Evolutionary conservation across 1,140 invertebrate species (phyloP).

Genomic region (Drosophila baimaii): DNA sequence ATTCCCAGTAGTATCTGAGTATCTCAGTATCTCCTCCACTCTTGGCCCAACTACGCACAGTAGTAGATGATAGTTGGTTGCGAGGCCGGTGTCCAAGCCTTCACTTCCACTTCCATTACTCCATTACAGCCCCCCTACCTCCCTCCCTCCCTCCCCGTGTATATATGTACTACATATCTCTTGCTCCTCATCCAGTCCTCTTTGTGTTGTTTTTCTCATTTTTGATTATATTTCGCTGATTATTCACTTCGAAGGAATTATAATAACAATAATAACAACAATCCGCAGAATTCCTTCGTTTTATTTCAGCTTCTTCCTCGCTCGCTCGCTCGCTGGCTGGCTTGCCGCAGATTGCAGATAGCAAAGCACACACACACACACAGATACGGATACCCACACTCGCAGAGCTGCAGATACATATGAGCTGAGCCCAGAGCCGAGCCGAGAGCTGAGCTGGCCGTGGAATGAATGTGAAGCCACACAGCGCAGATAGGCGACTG

Average conservation of each 20-base stretch:
- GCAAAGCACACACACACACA: slow-evolving; percentile 50
- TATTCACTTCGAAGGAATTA: slow-evolving; percentile 82
- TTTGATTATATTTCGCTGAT: slow-evolving; percentile 83
- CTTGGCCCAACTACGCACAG: slow-evolving; percentile 43
- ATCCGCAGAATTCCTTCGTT: slow-evolving; percentile 80
- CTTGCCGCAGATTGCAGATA: slow-evolving; percentile 76
- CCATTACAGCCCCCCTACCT: slow-evolving; percentile 7
- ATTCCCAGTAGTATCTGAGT: slow-evolving; percentile 40
- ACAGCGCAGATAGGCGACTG: slow-evolving; percentile 80
- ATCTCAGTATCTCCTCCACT: slow-evolving; percentile 57
- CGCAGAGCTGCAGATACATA: slow-evolving; percentile 42
- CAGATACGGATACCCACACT: slow-evolving; percentile 36
- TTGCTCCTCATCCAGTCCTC: slow-evolving; percentile 28
- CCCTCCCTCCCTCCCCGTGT: neutral
- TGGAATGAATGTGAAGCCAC: slow-evolving; percentile 82
- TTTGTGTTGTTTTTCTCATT: slow-evolving; percentile 69
- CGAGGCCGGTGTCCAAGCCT: slow-evolving; percentile 57
- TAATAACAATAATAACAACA: slow-evolving; percentile 83
- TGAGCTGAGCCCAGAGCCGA: slow-evolving; percentile 9
- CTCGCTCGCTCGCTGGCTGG: slow-evolving; percentile 55
- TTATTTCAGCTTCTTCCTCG: slow-evolving; percentile 50
- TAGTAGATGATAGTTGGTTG: slow-evolving; percentile 32
- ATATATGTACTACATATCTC: neutral
- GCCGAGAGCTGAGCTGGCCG: slow-evolving; percentile 31
- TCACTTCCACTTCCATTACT: slow-evolving; percentile 43